A percentile compares a stretch with the other conserved stretches of the same genome.
Evolutionary conservation across 64 coral and sea anemone species (phyloP).

Genomic region (Astreopora myriophthalma): DNA sequence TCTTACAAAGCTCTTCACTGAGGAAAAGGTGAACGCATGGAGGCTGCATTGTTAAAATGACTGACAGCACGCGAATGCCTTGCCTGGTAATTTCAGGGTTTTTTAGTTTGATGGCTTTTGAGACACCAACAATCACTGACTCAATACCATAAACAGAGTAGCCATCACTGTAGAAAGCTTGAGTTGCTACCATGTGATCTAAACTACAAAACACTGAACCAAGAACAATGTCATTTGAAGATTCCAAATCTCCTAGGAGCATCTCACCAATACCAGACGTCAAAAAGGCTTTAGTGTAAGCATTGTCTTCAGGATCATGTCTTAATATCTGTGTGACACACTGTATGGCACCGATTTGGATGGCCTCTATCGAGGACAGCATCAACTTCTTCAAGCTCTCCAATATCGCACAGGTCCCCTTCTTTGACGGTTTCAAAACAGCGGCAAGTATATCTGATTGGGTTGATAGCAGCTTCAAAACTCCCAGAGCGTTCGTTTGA

Average conservation of each 20-base stretch:
- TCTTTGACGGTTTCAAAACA: neutral
- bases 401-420: neutral
- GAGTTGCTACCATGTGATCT: conserved; percentile 2
- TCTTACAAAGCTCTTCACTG: conserved; percentile 49
- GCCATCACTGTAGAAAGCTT: conserved; percentile 64
- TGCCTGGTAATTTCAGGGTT: conserved; percentile 71
- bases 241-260: conserved; percentile 75
- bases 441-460: neutral
- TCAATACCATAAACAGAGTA: conserved; percentile 81
- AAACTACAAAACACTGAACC: conserved; percentile 89
- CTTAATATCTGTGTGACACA: conserved; percentile 57
- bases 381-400: conserved; percentile 79
- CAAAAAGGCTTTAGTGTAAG: conserved; percentile 33
- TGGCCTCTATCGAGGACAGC: conserved; percentile 48
- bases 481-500: conserved; percentile 52
- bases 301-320: conserved; percentile 24
- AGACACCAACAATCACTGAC: conserved; percentile 62
- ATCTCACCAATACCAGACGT: conserved; percentile 75
- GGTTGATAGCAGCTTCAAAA: conserved; percentile 5
- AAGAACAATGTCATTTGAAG: conserved; percentile 73
- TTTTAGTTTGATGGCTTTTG: conserved; percentile 61
- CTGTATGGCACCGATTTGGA: conserved; percentile 87
- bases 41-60: conserved; percentile 67
- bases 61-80: conserved; percentile 68
- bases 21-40: conserved; percentile 55